Evolutionary conservation across 1,140 invertebrate genomes (phyloP).

Genomic region (Drosophila kanapiae): DNA sequence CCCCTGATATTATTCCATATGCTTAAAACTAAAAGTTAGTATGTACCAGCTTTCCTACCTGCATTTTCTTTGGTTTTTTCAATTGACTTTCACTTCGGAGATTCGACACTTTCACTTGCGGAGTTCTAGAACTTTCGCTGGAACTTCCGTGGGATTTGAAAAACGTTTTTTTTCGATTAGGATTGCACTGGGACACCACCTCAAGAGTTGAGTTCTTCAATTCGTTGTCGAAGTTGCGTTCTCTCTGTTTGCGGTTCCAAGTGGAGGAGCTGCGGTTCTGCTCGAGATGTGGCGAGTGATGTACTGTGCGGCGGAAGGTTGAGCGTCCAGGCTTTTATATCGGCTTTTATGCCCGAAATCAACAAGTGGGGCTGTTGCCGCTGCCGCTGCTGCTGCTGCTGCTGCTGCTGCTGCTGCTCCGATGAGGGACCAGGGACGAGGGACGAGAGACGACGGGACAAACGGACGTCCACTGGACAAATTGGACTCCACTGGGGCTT

Average conservation of each 20-base stretch:
- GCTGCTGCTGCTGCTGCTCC: constrained; percentile 28
- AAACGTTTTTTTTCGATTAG: constrained; percentile 7
- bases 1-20: not conserved
- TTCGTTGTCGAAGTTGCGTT: not conserved
- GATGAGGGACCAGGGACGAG: constrained; percentile 12
- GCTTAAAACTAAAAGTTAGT: constrained; percentile 5
- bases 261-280: constrained; percentile 49
- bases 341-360: constrained; percentile 62
- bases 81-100: constrained; percentile 19
- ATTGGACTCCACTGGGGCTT: constrained; percentile 62
- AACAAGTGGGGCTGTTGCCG: constrained; percentile 64
- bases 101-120: constrained; percentile 39
- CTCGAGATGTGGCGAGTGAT: constrained; percentile 71
- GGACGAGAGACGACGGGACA: constrained; percentile 11
- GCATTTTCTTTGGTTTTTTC: constrained; percentile 29
- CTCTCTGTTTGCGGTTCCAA: constrained; percentile 14
- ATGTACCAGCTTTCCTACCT: constrained; percentile 32
- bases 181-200: constrained; percentile 25
- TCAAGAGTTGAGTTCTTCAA: not conserved
- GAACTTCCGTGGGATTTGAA: constrained; percentile 10
- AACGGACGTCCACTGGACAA: constrained; percentile 41
- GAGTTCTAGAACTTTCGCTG: constrained; percentile 37
- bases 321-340: constrained; percentile 78
- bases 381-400: constrained; percentile 23
- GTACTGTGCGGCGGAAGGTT: constrained; percentile 77